Evolutionary conservation across 1,140 invertebrate species (phyloP).

Genomic region (Akabosia matsudoensis): DNA sequence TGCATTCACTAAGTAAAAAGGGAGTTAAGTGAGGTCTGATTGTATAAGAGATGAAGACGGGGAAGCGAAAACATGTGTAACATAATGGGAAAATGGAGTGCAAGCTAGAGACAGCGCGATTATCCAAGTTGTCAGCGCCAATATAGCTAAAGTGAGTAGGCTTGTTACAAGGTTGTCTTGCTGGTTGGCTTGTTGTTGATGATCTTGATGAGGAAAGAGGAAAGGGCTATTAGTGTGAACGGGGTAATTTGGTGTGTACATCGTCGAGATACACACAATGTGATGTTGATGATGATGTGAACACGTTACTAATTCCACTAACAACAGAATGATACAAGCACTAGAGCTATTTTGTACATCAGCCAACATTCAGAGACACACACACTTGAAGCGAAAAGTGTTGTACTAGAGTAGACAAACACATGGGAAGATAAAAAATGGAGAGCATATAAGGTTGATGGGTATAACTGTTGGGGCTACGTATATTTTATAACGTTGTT

Average conservation of each 20-base stretch:
- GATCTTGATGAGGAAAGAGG: conserved; percentile 24
- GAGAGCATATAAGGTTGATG: not conserved
- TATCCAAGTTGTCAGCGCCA: conserved; percentile 5
- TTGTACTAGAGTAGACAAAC: conserved; percentile 4
- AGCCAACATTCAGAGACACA: not conserved
- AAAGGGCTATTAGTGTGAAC: conserved; percentile 27
- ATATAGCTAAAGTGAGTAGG: not conserved
- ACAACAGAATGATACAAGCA: not conserved
- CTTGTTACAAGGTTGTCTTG: conserved; percentile 12
- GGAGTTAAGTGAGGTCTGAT: conserved; percentile 4
- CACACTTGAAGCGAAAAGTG: conserved; percentile 3
- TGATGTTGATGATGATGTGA: not conserved
- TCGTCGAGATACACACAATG: not conserved
- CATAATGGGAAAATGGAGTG: not conserved
- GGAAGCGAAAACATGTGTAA: not conserved
- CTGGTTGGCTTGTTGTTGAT: not conserved
- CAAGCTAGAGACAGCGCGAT: not conserved
- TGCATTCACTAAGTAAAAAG: not conserved
- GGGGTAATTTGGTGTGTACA: conserved; percentile 20
- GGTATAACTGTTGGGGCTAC: not conserved
- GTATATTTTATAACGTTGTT: not conserved
- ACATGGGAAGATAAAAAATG: not conserved
- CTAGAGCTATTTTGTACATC: conserved; percentile 3
- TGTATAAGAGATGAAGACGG: not conserved
- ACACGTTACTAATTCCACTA: not conserved